A percentile compares a stretch with the other conserved stretches of the same genome.
Evolutionary conservation across 2,113 vertebrate genomes (phyloP).

Genomic region (Pampusana beccarii): DNA sequence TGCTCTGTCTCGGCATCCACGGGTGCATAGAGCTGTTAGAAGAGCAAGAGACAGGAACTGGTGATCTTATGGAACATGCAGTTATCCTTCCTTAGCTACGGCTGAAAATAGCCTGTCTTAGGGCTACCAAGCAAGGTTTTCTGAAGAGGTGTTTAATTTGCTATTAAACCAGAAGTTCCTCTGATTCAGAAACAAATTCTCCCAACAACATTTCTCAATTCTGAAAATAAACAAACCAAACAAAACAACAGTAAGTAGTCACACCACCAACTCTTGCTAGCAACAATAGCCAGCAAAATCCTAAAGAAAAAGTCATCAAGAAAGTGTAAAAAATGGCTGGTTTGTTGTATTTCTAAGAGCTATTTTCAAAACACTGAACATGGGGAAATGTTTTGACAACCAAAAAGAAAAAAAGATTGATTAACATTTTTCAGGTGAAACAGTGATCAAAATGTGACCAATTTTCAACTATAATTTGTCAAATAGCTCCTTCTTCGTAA

Average conservation of each 20-base stretch:
- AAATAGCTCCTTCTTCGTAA: background rate
- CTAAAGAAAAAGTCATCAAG: background rate
- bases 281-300: background rate
- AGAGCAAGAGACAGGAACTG: background rate
- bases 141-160: background rate
- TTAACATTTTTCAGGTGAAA: too few relatives aligned
- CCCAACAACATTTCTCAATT: background rate
- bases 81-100: background rate
- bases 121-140: background rate
- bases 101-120: background rate
- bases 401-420: background rate
- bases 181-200: background rate
- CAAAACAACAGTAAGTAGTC: background rate
- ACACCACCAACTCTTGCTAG: background rate
- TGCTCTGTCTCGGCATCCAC: background rate
- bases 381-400: background rate
- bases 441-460: too few relatives aligned
- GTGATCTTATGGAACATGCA: background rate
- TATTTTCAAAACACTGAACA: background rate
- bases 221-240: too few relatives aligned
- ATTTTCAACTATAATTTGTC: too few relatives aligned
- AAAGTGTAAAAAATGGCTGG: background rate
- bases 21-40: accelerated
- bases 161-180: background rate
- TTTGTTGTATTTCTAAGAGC: background rate